Evolutionary conservation across 2,888 invertebrate species (phyloP), one percentile per base, ranked within the genome.

Genomic region (Alsophila aescularia): DNA sequence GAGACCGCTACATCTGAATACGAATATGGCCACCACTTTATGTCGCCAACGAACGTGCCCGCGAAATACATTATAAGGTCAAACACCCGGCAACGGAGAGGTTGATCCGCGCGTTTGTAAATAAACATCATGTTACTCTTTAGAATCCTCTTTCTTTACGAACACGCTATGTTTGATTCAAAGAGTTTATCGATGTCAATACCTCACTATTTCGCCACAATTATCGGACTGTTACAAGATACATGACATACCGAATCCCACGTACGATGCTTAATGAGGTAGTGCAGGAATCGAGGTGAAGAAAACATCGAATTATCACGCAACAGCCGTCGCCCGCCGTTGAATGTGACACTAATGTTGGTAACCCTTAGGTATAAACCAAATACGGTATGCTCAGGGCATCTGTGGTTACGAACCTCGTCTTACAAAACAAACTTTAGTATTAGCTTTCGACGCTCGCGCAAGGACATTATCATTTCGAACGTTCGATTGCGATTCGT

Each of bases 41-140:
- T 49, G 39, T 42, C n/a, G n/a, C 36, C 42, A 18, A 29, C 15
- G 57, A 31, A 82, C 79, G 82, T 83, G 82, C 74, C 68, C 74
- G 77, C 72, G 72, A 77, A 81, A 77, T 72, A 56, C 80, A 78
- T 85, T 79, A 80, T 73, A 70, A 79, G 88, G 85, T 85, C 81
- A 82, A 79, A 67, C 72, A 87, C 83, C 85, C 54, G 40, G 39
- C 37, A 16, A 71, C 18, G 9, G 12, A 62, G 65, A 68, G 71
- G 77, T 79, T 77, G 79, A 75, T 81, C 76, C 73, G 73, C 73
- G 65, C 52, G 58, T 29, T 27, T 43, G 42, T 36, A 55, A 39
- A 39, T 48, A 43, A 50, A 50, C 54, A 54, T 24, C 37, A 34
- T 43, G 24, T 29, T 43, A 9, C 36, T 39, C 14, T 37, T 0